Evolutionary conservation across 2,888 invertebrate species (phyloP), one percentile per base, ranked within the genome.

Genomic region (Dione juno): DNA sequence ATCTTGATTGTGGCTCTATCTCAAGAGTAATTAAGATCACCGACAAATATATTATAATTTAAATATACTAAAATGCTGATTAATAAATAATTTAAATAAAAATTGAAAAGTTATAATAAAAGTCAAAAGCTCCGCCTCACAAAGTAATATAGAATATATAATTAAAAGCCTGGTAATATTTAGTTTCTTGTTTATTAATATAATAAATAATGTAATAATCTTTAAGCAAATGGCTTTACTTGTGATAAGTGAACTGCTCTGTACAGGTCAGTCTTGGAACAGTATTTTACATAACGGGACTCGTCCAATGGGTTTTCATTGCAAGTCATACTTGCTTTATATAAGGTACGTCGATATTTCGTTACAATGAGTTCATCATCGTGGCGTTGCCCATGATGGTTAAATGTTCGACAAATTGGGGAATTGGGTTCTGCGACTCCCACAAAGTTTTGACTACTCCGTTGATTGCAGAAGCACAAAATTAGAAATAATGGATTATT

Each of bases 201-300:
- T 41, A 19, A 19, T 13, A 28, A 35, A 48, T 37, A 63, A 45
- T 50, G 16, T 21, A 1, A 28, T 53, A 66, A 28, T 53, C 28
- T 41, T n/a, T 21, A 41, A 66, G 41, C 21, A 37, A 43, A 19
- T 35, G 41, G 66, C 66, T 71, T 61, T 40, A 40, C 19, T 70
- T 64, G 66, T 67, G 16, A 69, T 68, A 73, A 73, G 68, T 71
- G 69, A 70, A 66, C 45, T 45, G 16, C 61, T 11, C 59, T 70
- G 72, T 76, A 66, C 73, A 59, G 76, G 76, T 77, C 76, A 75
- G 69, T 77, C 77, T 78, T 77, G 77, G 76, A 79, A 78, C 77
- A 77, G 77, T 78, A 75, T 80, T 77, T 74, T 74, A 73, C 75
- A 74, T 84, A 86, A 85, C 86, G 84, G 86, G 79, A 83, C 76